These are phyloP conservation scores for Crotalus helleri DNA, from an alignment of 2,113 vertebrate genomes.

Conservation along the genomic window DNA sequence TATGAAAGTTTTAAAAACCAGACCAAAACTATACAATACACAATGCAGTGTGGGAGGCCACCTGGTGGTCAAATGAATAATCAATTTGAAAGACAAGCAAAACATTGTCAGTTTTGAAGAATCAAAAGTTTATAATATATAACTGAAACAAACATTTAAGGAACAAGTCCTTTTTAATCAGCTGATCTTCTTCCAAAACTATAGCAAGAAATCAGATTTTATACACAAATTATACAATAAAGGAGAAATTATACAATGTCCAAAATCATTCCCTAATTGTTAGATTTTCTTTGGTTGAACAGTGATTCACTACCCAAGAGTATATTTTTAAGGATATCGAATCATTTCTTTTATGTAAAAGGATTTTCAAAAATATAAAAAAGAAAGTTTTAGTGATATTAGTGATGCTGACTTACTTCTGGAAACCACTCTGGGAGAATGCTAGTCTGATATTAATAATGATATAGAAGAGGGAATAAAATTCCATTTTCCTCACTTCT, in stretches of 20 bases:
- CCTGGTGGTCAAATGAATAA: slow-evolving; percentile 70
- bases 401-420: background rate
- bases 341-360: background rate
- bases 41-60: slow-evolving; percentile 69
- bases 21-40: slow-evolving; percentile 14
- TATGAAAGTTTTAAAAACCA: slow-evolving; percentile 19
- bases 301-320: background rate
- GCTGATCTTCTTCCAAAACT: background rate
- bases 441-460: background rate
- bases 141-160: background rate
- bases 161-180: background rate
- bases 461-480: background rate
- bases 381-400: background rate
- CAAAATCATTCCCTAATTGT: background rate
- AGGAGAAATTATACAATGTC: background rate
- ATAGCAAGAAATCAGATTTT: slow-evolving; percentile 10
- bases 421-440: background rate
- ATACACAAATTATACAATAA: background rate
- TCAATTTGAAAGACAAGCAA: slow-evolving; percentile 48
- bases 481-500: background rate
- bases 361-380: background rate
- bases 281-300: background rate
- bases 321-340: background rate
- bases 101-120: background rate
- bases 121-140: background rate